phyloP scores from a whole-genome alignment of 1,140 invertebrate species.

The Nasonia vitripennis region DNA sequence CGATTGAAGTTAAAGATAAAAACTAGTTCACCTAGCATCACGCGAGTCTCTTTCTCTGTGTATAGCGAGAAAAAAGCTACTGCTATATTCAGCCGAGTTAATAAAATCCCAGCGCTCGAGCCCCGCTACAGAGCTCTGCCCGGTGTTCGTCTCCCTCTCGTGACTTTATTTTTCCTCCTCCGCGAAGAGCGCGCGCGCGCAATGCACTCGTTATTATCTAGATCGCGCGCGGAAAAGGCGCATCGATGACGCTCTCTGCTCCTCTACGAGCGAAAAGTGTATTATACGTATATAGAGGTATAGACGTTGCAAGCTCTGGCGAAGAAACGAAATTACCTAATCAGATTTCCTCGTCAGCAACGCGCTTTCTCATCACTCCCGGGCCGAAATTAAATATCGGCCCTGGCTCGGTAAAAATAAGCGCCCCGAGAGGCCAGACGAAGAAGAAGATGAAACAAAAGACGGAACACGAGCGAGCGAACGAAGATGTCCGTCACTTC shows the following conservation, averaged over 20 bases:
- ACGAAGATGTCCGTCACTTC: conserved; percentile 36
- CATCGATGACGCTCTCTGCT: background rate
- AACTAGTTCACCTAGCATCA: background rate
- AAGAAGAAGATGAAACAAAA: conserved; percentile 36
- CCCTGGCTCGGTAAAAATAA: background rate
- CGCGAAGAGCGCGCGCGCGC: no score
- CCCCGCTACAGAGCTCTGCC: background rate
- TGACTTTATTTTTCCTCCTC: no score
- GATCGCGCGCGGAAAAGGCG: no score
- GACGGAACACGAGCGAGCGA: background rate
- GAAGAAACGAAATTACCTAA: background rate
- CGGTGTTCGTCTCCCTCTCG: no score
- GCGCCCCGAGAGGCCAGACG: background rate
- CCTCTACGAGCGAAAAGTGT: background rate
- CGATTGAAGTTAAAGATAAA: background rate
- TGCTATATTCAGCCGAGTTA: background rate
- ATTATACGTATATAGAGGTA: background rate
- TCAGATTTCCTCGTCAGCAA: conserved; percentile 30
- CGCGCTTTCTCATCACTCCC: background rate
- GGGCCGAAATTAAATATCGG: conserved; percentile 3
- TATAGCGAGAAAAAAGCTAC: background rate
- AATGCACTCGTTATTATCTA: no score
- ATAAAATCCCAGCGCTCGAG: background rate
- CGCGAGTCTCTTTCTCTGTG: background rate
- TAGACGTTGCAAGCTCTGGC: no score